Evolutionary conservation across 1,140 invertebrate species (phyloP), one percentile per base, ranked within the genome.

Genomic region (Lysiphlebus fabarum): DNA sequence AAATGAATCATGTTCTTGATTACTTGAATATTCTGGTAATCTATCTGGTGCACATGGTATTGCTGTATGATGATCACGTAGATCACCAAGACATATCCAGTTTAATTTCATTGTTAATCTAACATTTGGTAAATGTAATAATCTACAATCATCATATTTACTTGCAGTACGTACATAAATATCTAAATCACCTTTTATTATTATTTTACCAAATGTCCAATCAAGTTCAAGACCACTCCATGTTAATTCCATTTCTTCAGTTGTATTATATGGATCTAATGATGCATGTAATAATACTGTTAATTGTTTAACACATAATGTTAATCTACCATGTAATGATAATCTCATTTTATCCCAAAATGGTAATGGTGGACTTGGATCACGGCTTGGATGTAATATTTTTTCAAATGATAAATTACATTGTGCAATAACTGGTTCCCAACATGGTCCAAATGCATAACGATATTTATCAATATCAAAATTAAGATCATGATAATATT

Each of bases 401-500:
- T 91, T 92, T 72, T 90, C 92, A 82, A 88, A 96, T 68, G 91
- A 89, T 11, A 96, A 80, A 74, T 95, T 96, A 67, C 93, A 95
- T 70, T 99, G 95, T 0, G 96, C 92, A 64, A 99, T 90, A 0
- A 96, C 92, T 0, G 96, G 95, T 71, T 99, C 97, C 97, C 97
- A 99, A 78, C 96, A 99, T 0, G 95, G 93, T 0, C 96, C 97
- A 78, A 99, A 98, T 0, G 95, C 94, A 70, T 96, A 92, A 68
- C 88, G 89, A 66, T 89, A 93, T 62, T 89, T 87, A 53, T 92
- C 86, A 62, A 95, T 87, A 68, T 96, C 93, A 82, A 92, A 95
- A 73, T 93, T 95, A n/a, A 99, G 85, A 78, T 99, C 96, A 74
- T 99, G 95, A 77, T 96, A 99, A 79, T 96, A 98, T 75, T 99